These are phyloP conservation scores for Struthidea cinerea DNA, from an alignment of 2,113 vertebrate species.

Conservation along the genomic window DNA sequence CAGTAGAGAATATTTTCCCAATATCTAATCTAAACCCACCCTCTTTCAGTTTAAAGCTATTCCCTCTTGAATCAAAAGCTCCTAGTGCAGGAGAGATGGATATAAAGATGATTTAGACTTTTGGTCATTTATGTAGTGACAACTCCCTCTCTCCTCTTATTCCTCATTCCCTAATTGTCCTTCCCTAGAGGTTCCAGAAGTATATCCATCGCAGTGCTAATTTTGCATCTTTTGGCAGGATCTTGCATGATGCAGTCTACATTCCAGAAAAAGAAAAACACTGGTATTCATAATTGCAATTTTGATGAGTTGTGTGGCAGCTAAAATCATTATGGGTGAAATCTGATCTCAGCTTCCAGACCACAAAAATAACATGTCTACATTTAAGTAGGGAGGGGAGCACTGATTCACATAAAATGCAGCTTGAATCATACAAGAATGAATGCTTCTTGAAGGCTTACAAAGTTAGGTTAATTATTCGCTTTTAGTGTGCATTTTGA, in stretches of 20 bases:
- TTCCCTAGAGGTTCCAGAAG: conserved; percentile 1
- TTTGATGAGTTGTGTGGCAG: conserved; percentile 59
- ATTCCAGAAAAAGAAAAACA: conserved; percentile 45
- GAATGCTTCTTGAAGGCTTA: conserved; percentile 36
- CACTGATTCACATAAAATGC: conserved; percentile 40
- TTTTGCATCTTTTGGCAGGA: conserved; percentile 48
- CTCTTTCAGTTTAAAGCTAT: neutral
- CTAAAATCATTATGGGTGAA: conserved; percentile 56
- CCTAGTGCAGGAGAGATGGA: neutral
- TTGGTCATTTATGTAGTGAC: neutral
- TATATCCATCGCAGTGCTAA: neutral
- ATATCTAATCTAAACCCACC: neutral
- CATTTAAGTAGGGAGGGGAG: conserved; percentile 56
- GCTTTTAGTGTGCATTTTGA: conserved; percentile 55
- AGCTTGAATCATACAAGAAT: conserved; percentile 27
- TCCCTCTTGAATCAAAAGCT: neutral
- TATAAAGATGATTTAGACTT: conserved; percentile 9
- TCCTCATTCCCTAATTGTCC: conserved; percentile 6
- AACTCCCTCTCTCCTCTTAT: neutral
- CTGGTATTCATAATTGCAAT: conserved; percentile 45
- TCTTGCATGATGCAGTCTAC: conserved; percentile 27
- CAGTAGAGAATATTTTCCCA: neutral
- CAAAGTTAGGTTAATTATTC: conserved; percentile 40
- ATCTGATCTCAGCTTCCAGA: conserved; percentile 44
- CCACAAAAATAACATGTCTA: conserved; percentile 56